Conservation (phyloP, 2,113 vertebrate genomes). For the Pteruthius melanotis region DNA sequence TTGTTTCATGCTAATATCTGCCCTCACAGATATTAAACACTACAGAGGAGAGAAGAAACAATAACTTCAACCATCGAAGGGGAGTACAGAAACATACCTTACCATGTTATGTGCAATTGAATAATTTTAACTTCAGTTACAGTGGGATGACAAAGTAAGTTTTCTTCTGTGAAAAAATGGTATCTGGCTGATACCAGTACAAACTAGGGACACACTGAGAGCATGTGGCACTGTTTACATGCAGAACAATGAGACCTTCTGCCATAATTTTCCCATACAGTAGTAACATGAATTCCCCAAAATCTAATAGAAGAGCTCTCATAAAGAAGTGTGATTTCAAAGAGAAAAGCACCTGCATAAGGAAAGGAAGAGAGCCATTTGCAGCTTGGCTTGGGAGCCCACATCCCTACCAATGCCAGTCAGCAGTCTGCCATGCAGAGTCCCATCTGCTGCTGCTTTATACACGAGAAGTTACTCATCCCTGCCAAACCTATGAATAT, state of each 20-base stretch:
- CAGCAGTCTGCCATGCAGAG: background rate
- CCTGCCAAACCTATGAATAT: background rate
- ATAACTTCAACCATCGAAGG: background rate
- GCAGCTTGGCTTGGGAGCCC: background rate
- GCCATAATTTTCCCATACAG: background rate
- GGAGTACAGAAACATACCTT: background rate
- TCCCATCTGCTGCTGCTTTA: background rate
- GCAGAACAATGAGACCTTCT: background rate
- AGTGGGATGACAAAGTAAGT: background rate
- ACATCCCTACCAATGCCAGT: background rate
- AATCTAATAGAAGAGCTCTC: background rate
- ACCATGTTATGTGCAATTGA: background rate
- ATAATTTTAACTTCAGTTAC: background rate
- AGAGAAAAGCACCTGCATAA: background rate
- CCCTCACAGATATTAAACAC: background rate
- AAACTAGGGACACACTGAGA: background rate
- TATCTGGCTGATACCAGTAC: background rate
- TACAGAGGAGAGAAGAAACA: background rate
- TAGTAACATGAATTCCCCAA: background rate
- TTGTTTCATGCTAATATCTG: background rate
- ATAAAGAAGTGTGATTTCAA: background rate
- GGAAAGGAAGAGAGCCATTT: background rate
- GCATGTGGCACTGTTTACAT: background rate
- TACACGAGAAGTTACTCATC: background rate
- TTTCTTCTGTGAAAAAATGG: background rate